These are phyloP conservation scores for Callitettix versicolor DNA, from an alignment of 1,140 invertebrate genomes.

Conservation along the genomic window DNA sequence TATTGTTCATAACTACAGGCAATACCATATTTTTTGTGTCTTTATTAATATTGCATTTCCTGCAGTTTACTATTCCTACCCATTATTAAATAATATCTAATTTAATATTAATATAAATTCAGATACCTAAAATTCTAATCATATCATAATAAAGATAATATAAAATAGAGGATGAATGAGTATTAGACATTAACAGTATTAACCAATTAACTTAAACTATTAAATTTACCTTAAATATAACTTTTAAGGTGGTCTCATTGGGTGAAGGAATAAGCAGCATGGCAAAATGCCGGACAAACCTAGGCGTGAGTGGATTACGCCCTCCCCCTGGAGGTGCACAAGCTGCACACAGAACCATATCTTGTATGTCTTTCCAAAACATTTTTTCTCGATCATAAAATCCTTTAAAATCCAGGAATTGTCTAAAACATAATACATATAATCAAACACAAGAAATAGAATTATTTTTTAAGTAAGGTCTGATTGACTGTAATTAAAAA, in stretches of 20 bases:
- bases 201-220: too few species aligned
- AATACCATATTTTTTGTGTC: too few species aligned
- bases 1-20: too few species aligned
- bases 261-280: slow-evolving; percentile 63
- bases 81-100: too few species aligned
- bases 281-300: slow-evolving; percentile 79
- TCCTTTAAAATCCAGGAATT: slow-evolving; percentile 71
- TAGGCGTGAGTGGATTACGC: slow-evolving; percentile 67
- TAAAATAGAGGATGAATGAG: too few species aligned
- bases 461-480: too few species aligned
- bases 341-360: slow-evolving; percentile 68
- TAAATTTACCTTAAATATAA: slow-evolving; percentile 65
- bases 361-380: slow-evolving; percentile 76
- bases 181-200: too few species aligned
- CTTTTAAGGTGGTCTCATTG: slow-evolving; percentile 59
- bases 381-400: slow-evolving; percentile 77
- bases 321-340: slow-evolving; percentile 85
- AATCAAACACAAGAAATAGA: background rate
- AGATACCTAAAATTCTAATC: too few species aligned
- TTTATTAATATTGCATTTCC: too few species aligned
- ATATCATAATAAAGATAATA: too few species aligned
- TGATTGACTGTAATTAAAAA: background rate
- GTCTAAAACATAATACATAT: slow-evolving; percentile 38
- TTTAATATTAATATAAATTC: too few species aligned
- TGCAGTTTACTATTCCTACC: too few species aligned